phyloP scores from a whole-genome alignment of 2,888 invertebrate genomes.

The Lasius platythorax region DNA sequence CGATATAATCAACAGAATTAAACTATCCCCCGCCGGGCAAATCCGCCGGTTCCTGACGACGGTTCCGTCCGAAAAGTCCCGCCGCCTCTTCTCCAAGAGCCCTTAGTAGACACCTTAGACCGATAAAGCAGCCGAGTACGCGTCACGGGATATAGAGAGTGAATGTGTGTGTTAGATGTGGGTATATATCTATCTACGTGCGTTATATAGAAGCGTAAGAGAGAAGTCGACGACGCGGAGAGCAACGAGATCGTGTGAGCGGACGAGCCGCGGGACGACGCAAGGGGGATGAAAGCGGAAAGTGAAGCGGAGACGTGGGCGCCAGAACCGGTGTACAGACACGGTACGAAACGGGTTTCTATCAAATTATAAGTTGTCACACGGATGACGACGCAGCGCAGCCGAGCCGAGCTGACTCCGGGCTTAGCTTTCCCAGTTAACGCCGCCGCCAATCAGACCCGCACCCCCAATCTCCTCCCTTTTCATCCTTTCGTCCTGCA shows the following conservation, averaged over 20 bases:
- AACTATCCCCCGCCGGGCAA: constrained; percentile 62
- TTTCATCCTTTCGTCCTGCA: constrained; percentile 53
- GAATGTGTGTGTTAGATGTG: constrained; percentile 37
- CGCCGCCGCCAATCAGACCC: constrained; percentile 79
- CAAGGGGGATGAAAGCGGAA: constrained; percentile 54
- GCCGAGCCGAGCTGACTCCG: constrained; percentile 73
- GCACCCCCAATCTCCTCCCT: constrained; percentile 53
- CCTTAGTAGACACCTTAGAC: constrained; percentile 51
- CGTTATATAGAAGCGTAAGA: constrained; percentile 19
- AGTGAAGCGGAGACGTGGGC: constrained; percentile 62
- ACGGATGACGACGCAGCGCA: constrained; percentile 79
- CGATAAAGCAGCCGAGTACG: constrained; percentile 35
- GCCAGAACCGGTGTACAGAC: constrained; percentile 66
- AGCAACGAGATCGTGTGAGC: constrained; percentile 8
- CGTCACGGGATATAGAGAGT: neutral
- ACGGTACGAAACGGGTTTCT: constrained; percentile 76
- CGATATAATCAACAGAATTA: constrained; percentile 77
- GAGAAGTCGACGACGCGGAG: neutral
- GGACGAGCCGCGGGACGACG: neutral
- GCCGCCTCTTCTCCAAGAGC: constrained; percentile 16
- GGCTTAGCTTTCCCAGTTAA: constrained; percentile 80
- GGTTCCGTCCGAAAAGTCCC: constrained; percentile 52
- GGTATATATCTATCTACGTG: constrained; percentile 10
- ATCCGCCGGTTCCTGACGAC: constrained; percentile 10
- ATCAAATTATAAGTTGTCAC: constrained; percentile 83